Evolutionary conservation across 2,888 invertebrate species (phyloP).

Genomic region (Gibbula magus): DNA sequence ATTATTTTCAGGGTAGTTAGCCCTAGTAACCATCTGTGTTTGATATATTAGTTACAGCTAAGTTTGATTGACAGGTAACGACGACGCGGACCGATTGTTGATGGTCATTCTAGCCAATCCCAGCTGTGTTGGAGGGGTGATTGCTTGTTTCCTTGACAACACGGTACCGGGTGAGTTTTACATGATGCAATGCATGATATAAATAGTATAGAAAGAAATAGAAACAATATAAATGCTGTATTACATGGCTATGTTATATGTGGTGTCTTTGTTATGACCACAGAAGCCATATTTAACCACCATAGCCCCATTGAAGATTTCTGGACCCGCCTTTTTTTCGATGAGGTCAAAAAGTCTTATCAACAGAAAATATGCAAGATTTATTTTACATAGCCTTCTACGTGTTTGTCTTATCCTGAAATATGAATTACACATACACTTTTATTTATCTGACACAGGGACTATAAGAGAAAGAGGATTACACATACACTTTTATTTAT

Average conservation of each 20-base stretch:
- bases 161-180: slow-evolving; percentile 56
- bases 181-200: background rate
- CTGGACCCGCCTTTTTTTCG: too few relatives aligned
- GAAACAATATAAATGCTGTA: background rate
- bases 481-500: too few relatives aligned
- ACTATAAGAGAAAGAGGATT: too few relatives aligned
- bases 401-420: too few relatives aligned
- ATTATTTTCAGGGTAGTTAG: background rate
- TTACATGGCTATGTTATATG: background rate
- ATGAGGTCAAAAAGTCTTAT: background rate
- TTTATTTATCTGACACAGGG: too few relatives aligned
- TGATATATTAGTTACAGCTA: background rate
- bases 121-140: slow-evolving; percentile 71
- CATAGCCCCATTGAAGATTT: background rate
- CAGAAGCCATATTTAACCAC: slow-evolving; percentile 1
- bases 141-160: slow-evolving; percentile 74
- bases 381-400: background rate
- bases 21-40: too few relatives aligned
- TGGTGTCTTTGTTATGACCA: background rate
- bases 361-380: background rate
- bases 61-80: background rate
- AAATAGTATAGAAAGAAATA: background rate
- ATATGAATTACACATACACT: too few relatives aligned
- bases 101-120: slow-evolving; percentile 57
- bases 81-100: slow-evolving; percentile 48